phyloP scores from a whole-genome alignment of 2,113 vertebrate genomes.

The Engraulis encrasicolus region DNA sequence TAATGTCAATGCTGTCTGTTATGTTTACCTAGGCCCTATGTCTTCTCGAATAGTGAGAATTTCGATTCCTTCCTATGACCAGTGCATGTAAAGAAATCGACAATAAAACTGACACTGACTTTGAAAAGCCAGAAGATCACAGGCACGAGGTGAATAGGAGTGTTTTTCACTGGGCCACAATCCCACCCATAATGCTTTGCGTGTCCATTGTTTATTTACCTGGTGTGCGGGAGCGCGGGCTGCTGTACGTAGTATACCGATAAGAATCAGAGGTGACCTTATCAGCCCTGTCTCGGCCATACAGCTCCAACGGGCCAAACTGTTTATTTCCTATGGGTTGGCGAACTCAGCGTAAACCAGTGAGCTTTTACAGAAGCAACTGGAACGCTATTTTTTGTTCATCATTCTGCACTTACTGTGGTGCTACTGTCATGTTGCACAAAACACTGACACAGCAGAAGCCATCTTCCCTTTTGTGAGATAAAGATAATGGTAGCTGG shows the following conservation, averaged over 20 bases:
- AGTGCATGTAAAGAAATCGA: no score
- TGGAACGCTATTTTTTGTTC: background rate
- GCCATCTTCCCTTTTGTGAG: conserved; percentile 36
- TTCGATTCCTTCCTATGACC: no score
- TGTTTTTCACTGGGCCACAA: background rate
- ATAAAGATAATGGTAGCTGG: conserved; percentile 41
- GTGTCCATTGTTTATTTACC: conserved; percentile 39
- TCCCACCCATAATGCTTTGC: conserved; percentile 5
- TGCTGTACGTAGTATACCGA: conserved; percentile 37
- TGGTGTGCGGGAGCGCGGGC: background rate
- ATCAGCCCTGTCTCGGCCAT: conserved; percentile 26
- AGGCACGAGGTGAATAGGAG: background rate
- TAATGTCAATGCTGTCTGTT: no score
- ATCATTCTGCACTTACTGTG: background rate
- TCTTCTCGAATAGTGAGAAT: no score
- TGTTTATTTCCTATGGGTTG: conserved; percentile 49
- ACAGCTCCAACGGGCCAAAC: conserved; percentile 38
- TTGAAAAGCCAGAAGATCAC: background rate
- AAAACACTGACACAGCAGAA: conserved; percentile 42
- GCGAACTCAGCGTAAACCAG: conserved; percentile 33
- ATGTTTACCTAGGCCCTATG: no score
- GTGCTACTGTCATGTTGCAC: conserved; percentile 20
- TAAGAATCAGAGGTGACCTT: conserved; percentile 42
- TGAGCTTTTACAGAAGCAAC: background rate
- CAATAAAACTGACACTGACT: no score